These are phyloP conservation scores for Panthera leo DNA, from an alignment of 2,113 vertebrate genomes.

Conservation along the genomic window DNA sequence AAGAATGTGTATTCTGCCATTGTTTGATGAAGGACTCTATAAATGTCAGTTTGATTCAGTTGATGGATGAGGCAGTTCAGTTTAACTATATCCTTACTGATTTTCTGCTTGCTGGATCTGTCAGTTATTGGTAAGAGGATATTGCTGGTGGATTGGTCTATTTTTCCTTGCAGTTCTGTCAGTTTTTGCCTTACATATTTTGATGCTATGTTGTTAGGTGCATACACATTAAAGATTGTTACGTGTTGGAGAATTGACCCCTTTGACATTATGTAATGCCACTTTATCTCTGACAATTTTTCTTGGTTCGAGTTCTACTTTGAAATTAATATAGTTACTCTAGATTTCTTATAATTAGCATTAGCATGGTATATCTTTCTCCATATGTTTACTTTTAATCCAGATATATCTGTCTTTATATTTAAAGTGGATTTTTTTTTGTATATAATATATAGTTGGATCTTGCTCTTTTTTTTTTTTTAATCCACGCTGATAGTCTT, in stretches of 20 bases:
- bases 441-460: neutral
- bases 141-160: neutral
- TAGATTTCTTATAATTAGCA: slow-evolving; percentile 4
- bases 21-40: slow-evolving; percentile 52
- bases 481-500: neutral
- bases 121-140: slow-evolving; percentile 1
- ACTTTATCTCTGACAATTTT: neutral
- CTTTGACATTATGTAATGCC: neutral
- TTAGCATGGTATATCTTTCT: neutral
- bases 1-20: slow-evolving; percentile 41
- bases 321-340: slow-evolving; percentile 7
- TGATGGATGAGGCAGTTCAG: slow-evolving; percentile 44
- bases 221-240: neutral
- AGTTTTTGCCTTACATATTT: neutral
- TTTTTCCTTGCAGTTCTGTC: neutral
- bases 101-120: slow-evolving; percentile 45
- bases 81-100: slow-evolving; percentile 41
- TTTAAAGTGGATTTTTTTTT: slow-evolving; percentile 34
- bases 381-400: neutral
- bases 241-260: neutral
- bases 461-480: neutral
- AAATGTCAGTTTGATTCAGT: slow-evolving; percentile 50
- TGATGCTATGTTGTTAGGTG: neutral
- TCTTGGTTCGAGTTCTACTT: slow-evolving; percentile 26
- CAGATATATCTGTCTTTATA: neutral